Conservation (phyloP, 2,113 vertebrate species). For the Dermatemys mawii region DNA sequence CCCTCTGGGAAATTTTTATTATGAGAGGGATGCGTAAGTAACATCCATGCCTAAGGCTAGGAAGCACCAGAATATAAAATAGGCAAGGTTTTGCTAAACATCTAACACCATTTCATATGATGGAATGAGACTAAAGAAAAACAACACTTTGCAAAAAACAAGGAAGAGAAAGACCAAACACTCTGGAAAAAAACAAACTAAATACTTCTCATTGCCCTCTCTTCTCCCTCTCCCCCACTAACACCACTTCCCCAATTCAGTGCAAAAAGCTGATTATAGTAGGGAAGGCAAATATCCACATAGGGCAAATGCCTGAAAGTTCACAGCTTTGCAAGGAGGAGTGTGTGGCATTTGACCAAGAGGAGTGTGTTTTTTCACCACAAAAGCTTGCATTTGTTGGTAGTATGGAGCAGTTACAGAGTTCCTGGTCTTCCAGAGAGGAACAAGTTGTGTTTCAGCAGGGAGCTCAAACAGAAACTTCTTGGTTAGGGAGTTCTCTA, state of each 20-base stretch:
- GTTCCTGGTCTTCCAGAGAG: not conserved
- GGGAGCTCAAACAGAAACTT: not conserved
- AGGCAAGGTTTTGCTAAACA: not conserved
- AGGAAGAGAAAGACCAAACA: not conserved
- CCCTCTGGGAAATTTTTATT: not conserved
- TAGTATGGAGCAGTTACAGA: not conserved
- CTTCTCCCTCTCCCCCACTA: no score
- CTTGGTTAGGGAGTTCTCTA: not conserved
- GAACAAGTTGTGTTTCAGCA: not conserved
- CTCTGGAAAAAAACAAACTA: not conserved
- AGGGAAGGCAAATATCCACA: not conserved
- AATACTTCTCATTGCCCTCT: not conserved
- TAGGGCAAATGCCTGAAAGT: not conserved
- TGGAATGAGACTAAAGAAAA: not conserved
- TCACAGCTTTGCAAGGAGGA: not conserved
- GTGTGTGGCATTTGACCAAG: not conserved
- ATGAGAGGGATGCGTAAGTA: not conserved
- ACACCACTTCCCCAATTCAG: not conserved
- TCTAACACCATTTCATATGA: not conserved
- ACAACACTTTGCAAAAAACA: not conserved
- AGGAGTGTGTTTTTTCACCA: not conserved
- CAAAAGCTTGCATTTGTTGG: not conserved
- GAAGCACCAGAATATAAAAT: not conserved
- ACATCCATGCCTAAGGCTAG: not conserved
- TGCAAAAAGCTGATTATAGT: not conserved